These are phyloP conservation scores for Odontocolon sp. DNA, from an alignment of 2,888 invertebrate species.

Conservation along the genomic window DNA sequence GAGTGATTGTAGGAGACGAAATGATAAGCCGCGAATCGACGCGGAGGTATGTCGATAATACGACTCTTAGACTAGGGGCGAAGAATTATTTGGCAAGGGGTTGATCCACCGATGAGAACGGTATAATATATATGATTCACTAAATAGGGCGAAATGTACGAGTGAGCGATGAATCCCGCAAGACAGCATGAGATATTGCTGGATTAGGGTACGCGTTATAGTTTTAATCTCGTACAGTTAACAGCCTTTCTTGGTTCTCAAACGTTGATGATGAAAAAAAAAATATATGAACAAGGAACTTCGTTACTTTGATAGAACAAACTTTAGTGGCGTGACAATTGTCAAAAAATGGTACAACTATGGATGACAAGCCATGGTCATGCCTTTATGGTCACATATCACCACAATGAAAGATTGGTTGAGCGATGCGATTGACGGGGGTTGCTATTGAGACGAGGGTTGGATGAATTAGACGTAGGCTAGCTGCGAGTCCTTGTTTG, in stretches of 20 bases:
- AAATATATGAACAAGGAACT: too few species aligned
- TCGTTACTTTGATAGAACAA: too few species aligned
- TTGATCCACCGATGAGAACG: slow-evolving; percentile 74
- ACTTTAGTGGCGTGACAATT: too few species aligned
- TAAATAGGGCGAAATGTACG: slow-evolving; percentile 74
- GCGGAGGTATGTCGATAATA: slow-evolving; percentile 63
- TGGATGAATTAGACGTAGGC: background rate
- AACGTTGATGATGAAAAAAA: too few species aligned
- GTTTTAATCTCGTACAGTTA: slow-evolving; percentile 76
- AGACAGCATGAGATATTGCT: slow-evolving; percentile 78
- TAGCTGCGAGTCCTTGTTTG: background rate
- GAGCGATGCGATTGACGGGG: slow-evolving; percentile 3
- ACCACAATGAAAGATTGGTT: slow-evolving; percentile 1
- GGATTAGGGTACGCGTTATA: slow-evolving; percentile 76
- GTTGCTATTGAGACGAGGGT: slow-evolving; percentile 19
- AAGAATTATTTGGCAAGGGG: slow-evolving; percentile 69
- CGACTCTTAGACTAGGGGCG: slow-evolving; percentile 56
- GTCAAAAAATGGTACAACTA: too few species aligned
- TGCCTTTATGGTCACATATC: background rate
- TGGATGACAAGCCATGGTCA: background rate
- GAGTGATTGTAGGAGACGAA: slow-evolving; percentile 31
- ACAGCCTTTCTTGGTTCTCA: slow-evolving; percentile 73
- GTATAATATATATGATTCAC: slow-evolving; percentile 74
- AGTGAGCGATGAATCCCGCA: slow-evolving; percentile 76
- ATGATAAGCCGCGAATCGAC: slow-evolving; percentile 51